A percentile compares a stretch with the other conserved stretches of the same genome.
These are phyloP conservation scores for Microcebus tavaratra DNA, from an alignment of 2,113 vertebrate species.

Conservation along the genomic window DNA sequence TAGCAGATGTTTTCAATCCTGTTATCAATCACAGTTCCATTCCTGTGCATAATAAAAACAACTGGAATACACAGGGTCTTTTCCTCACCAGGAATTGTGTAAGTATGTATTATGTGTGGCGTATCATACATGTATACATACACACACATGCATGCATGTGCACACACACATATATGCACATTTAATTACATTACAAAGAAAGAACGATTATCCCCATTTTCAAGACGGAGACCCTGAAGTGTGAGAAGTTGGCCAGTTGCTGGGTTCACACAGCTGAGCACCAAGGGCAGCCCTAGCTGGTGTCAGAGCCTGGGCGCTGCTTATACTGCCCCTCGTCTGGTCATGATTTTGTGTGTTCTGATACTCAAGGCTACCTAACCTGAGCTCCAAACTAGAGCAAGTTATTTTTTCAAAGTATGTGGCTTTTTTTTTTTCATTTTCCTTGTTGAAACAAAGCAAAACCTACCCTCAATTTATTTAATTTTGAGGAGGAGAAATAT, in stretches of 20 bases:
- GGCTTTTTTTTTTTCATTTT: not conserved
- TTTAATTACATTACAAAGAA: not conserved
- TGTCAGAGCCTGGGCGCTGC: not conserved
- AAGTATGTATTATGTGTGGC: fast-evolving
- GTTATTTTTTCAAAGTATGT: not conserved
- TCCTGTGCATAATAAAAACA: not conserved
- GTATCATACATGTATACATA: not conserved
- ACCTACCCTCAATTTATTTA: not conserved
- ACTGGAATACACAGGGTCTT: not conserved
- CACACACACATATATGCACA: not conserved
- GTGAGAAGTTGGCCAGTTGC: not conserved
- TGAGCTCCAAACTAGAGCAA: not conserved
- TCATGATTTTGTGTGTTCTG: not conserved
- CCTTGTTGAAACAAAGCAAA: not conserved
- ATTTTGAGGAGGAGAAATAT: not conserved
- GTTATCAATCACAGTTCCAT: not conserved
- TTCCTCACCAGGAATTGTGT: not conserved
- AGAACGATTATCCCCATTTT: not conserved
- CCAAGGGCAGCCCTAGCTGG: not conserved
- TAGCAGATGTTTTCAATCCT: not conserved
- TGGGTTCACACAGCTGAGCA: not conserved
- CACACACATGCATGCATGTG: not conserved
- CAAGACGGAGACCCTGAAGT: not conserved
- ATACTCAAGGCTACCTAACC: not conserved
- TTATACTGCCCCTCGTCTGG: not conserved